Evolutionary conservation across 1,140 invertebrate species (phyloP).

Genomic region (Ooceraea biroi): DNA sequence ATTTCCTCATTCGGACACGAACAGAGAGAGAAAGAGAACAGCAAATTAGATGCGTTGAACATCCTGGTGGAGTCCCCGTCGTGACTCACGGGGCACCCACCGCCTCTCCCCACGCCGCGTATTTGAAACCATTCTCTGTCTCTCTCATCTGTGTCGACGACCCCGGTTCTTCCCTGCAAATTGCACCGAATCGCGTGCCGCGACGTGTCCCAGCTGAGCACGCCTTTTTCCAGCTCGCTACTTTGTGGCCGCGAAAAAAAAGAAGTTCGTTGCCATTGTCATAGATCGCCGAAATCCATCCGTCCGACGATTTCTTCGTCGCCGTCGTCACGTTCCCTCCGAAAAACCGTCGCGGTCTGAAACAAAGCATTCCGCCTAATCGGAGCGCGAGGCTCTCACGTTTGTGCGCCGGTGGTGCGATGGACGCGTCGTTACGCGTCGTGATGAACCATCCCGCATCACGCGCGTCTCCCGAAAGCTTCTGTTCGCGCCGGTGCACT

Average conservation of each 20-base stretch:
- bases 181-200: constrained; percentile 78
- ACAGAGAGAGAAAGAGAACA: background rate
- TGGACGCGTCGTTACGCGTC: constrained; percentile 19
- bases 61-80: constrained; percentile 75
- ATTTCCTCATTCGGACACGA: constrained; percentile 5
- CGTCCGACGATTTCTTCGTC: background rate
- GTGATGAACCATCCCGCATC: background rate
- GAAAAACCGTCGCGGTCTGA: background rate
- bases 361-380: constrained; percentile 5
- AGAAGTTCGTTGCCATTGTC: constrained; percentile 24
- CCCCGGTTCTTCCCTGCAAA: constrained; percentile 76
- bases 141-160: constrained; percentile 79
- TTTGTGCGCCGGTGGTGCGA: background rate
- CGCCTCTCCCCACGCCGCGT: constrained; percentile 47
- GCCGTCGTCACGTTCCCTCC: background rate
- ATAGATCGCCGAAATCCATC: constrained; percentile 7
- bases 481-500: constrained; percentile 18
- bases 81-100: constrained; percentile 79
- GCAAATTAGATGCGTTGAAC: constrained; percentile 56
- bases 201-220: constrained; percentile 58
- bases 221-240: constrained; percentile 53
- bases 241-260: constrained; percentile 30
- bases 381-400: background rate
- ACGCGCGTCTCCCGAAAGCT: background rate
- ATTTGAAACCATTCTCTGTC: constrained; percentile 64